phyloP scores from a whole-genome alignment of 2,888 invertebrate genomes.

The Melanostoma scalare region DNA sequence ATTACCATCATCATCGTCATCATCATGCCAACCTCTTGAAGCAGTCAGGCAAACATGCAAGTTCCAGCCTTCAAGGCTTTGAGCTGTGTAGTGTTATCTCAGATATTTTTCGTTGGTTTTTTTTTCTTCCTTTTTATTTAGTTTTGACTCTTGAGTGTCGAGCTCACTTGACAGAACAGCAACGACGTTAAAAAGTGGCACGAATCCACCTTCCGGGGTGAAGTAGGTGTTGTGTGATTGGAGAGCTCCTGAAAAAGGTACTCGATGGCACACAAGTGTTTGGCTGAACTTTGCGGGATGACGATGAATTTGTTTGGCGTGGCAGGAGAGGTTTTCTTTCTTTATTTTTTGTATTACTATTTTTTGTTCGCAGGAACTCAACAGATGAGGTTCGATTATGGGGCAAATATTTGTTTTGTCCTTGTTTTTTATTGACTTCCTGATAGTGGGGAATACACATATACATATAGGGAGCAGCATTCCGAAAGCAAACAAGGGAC shows the following conservation, averaged over 20 bases:
- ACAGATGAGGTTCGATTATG: constrained; percentile 64
- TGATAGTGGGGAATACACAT: not conserved
- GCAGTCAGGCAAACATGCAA: not conserved
- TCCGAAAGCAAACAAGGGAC: not conserved
- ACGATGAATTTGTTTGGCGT: constrained; percentile 40
- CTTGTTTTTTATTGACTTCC: constrained; percentile 41
- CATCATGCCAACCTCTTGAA: constrained; percentile 41
- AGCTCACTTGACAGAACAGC: constrained; percentile 42
- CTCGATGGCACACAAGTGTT: constrained; percentile 50
- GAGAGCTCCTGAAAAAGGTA: constrained; percentile 65
- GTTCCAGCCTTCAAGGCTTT: constrained; percentile 15
- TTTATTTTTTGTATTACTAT: not conserved
- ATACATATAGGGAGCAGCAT: not conserved
- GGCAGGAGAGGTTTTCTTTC: constrained; percentile 15
- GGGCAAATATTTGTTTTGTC: constrained; percentile 60
- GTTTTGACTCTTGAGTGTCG: constrained; percentile 34
- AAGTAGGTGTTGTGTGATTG: constrained; percentile 63
- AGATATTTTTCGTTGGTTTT: constrained; percentile 17
- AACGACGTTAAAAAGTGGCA: constrained; percentile 37
- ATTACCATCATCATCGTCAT: constrained; percentile 61
- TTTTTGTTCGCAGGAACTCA: constrained; percentile 33
- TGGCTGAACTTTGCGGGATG: constrained; percentile 52
- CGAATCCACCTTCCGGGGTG: constrained; percentile 60
- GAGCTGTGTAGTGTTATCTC: constrained; percentile 10
- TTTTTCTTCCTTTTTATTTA: constrained; percentile 25